Conservation (phyloP, 1,140 invertebrate genomes). For the Brachionus sp. region DNA sequence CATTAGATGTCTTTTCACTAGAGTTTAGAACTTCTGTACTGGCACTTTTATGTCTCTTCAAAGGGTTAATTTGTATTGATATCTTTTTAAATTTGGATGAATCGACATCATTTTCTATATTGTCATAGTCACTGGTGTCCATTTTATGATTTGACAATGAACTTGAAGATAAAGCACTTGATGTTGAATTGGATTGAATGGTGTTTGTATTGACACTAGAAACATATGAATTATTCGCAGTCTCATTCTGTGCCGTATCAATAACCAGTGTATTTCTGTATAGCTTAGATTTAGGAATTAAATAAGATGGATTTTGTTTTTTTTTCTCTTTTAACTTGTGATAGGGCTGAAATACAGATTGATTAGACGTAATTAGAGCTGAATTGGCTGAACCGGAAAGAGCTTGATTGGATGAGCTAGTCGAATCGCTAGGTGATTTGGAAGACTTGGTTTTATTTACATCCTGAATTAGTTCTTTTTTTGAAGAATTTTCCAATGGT, state of each 20-base stretch:
- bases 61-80: conserved; percentile 6
- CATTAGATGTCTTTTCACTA: conserved; percentile 2
- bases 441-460: background rate
- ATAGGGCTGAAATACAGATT: conserved; percentile 37
- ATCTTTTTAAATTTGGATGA: conserved; percentile 1
- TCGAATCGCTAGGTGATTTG: background rate
- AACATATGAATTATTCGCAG: background rate
- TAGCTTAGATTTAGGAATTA: background rate
- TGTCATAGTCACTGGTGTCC: conserved; percentile 38
- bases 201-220: conserved; percentile 2
- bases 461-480: background rate
- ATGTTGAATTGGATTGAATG: background rate
- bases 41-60: conserved; percentile 25
- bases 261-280: background rate
- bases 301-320: background rate
- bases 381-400: conserved; percentile 13
- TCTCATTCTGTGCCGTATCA: background rate
- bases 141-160: conserved; percentile 23
- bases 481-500: background rate
- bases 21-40: conserved; percentile 7
- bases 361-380: background rate
- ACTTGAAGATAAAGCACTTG: background rate
- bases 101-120: background rate
- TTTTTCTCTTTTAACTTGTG: background rate
- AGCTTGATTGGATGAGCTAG: background rate